phyloP scores from a whole-genome alignment of 2,113 vertebrate genomes.

The Apodemus speciosus region DNA sequence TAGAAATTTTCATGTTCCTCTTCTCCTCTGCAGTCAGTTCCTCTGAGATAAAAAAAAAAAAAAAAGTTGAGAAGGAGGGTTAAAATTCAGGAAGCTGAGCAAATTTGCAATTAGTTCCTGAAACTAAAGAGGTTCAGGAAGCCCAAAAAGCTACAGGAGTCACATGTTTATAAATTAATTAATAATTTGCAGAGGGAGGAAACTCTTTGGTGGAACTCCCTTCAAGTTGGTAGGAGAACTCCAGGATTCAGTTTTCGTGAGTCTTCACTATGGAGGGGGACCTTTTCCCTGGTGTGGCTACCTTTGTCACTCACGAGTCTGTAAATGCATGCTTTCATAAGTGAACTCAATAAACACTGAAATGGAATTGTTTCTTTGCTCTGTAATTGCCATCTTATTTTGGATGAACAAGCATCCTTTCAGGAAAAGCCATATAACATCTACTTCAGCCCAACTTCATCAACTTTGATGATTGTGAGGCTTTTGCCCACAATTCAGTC shows the following conservation, averaged over 20 bases:
- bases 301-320: not conserved
- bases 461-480: not conserved
- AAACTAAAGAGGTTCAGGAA: not conserved
- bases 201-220: not conserved
- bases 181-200: not conserved
- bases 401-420: not conserved
- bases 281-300: not conserved
- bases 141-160: not conserved
- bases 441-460: not conserved
- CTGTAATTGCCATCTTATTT: not conserved
- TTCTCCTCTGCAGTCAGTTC: not conserved
- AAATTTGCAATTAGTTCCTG: not conserved
- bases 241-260: not conserved
- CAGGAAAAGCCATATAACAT: not conserved
- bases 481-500: not conserved
- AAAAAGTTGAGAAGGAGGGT: not conserved
- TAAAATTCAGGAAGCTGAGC: not conserved
- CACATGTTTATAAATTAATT: not conserved
- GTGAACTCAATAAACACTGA: not conserved
- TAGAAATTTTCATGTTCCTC: not conserved
- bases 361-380: not conserved
- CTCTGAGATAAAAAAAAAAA: not conserved
- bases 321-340: not conserved
- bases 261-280: not conserved
- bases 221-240: not conserved